Base-by-base conservation (phyloP, 2,888 invertebrate genomes). In the Trichopoda pennipes region DNA sequence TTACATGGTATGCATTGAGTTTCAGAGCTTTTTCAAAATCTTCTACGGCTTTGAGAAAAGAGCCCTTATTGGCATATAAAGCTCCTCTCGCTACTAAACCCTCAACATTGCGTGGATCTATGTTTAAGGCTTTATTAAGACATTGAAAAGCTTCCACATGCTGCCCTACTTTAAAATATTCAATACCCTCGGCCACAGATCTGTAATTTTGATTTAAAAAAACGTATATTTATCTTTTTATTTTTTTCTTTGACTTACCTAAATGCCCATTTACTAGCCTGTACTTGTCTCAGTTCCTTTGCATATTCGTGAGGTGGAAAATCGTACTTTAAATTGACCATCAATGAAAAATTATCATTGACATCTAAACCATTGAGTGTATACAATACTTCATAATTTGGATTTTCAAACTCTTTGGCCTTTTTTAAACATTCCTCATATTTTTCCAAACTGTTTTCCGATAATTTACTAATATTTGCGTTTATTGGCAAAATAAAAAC, bases 141-240 rank as follows among this genome's bases (percentile, higher is more conserved):
- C 97, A 97, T 90, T 97, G 97, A 92, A 98, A 97, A 47, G 98
- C 98, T 92, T 99, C 98, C 0, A 96, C 95, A 91, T 97, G 97
- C 86, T 96, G 94, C 56, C 97, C 97, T 58, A 95, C 95, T 92
- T 98, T 98, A 92, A 98, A 98, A 92, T 96, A 96, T 88, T 96
- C 96, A 87, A 98, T 98, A 28, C 98, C 98, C 91, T 98, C 97
- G n/a, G 97, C 97, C 28, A 98, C 98, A 89, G 95, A 95, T 80
- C 91, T 91, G 42, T 42, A 81, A 78, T 28, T 28, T 28, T 28
- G 28, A 1, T 6, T 3, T 28, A 28, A 28, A 28, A 6, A 28
- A 14, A 16, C n/a, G 35, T 60, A 63, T 66, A 58, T 60, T 60
- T 14, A 42, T 35, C 38, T 61, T 38, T 74, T 53, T 51, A 53